Evolutionary conservation across 2,888 invertebrate species (phyloP).

Genomic region (Drosophila mimica): DNA sequence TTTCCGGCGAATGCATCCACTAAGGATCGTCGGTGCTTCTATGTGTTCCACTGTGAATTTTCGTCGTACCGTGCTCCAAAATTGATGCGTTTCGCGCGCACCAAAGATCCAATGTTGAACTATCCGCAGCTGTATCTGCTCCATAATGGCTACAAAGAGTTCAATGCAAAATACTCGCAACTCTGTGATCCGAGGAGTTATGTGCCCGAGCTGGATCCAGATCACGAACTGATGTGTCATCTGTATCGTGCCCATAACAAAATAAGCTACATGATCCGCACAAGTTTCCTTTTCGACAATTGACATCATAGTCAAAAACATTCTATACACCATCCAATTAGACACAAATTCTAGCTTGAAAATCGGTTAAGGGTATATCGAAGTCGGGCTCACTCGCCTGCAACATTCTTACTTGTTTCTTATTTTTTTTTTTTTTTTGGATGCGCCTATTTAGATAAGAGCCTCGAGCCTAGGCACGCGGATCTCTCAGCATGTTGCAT

Average conservation of each 20-base stretch:
- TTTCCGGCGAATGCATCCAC: conserved; percentile 83
- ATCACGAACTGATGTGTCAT: conserved; percentile 89
- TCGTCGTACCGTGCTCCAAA: conserved; percentile 97
- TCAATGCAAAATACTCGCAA: conserved; percentile 89
- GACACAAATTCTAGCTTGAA: no score
- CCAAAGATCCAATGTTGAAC: conserved; percentile 92
- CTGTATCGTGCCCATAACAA: conserved; percentile 87
- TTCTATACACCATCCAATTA: no score
- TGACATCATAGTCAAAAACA: no score
- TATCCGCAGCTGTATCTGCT: conserved; percentile 97
- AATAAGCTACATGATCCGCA: no score
- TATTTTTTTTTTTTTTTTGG: conserved; percentile 65
- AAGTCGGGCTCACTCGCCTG: no score
- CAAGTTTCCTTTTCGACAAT: no score
- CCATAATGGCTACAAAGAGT: conserved; percentile 95
- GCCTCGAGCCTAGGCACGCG: conserved; percentile 14
- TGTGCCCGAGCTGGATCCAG: conserved; percentile 94
- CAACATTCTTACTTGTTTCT: no score
- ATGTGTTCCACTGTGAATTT: conserved; percentile 99
- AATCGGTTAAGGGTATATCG: no score
- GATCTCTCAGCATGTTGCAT: conserved; percentile 52
- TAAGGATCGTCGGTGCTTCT: conserved; percentile 87
- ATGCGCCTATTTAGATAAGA: conserved; percentile 79
- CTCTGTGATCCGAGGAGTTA: conserved; percentile 91
- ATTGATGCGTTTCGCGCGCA: conserved; percentile 93